A percentile compares a stretch with the other conserved stretches of the same genome.
These are phyloP conservation scores for Plebejus anna DNA, from an alignment of 2,888 invertebrate genomes.

Conservation along the genomic window DNA sequence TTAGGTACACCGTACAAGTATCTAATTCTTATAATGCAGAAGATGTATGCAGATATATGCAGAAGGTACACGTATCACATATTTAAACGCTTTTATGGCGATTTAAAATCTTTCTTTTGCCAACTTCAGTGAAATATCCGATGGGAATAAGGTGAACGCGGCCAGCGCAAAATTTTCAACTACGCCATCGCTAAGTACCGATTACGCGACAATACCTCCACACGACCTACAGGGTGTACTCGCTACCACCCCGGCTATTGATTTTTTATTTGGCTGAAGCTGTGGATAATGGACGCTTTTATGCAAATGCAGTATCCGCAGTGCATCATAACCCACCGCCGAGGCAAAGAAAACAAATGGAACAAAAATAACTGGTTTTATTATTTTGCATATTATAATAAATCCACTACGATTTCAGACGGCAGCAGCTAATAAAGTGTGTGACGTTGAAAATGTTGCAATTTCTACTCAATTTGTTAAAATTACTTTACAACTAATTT, in stretches of 20 bases:
- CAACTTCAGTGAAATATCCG: background rate
- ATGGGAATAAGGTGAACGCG: background rate
- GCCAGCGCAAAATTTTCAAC: conserved; percentile 14
- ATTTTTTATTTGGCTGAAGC: conserved; percentile 71
- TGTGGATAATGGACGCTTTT: conserved; percentile 73
- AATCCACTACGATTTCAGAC: background rate
- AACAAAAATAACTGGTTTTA: conserved; percentile 35
- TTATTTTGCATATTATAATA: conserved; percentile 5
- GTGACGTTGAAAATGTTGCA: no score
- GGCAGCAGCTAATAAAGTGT: no score
- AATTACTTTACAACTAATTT: no score
- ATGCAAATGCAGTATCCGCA: conserved; percentile 75
- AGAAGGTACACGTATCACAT: background rate
- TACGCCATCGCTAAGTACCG: conserved; percentile 23
- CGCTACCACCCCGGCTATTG: conserved; percentile 52
- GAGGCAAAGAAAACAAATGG: conserved; percentile 42
- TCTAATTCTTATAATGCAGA: no score
- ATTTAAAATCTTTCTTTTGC: background rate
- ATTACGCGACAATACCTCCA: conserved; percentile 31
- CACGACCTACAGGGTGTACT: conserved; percentile 14
- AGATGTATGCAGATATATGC: no score
- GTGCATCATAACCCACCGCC: conserved; percentile 60
- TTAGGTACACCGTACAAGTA: no score
- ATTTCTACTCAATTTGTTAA: no score
- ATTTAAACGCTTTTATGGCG: background rate